Evolutionary conservation across 2,797 vertebrate genomes (phyloP).

Genomic region (Pseudochaenichthys georgianus): DNA sequence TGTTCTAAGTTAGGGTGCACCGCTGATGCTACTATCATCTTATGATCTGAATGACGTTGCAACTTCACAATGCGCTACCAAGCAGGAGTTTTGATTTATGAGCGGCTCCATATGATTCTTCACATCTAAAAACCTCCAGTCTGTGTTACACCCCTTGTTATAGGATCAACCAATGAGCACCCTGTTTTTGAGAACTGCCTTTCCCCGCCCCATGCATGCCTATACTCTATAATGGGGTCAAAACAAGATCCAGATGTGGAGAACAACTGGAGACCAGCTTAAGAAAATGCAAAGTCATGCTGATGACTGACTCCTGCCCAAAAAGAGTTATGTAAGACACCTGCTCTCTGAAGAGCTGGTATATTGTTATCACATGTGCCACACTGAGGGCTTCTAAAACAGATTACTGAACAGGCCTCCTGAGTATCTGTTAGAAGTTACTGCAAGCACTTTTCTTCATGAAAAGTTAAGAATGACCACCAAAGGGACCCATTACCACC

Average conservation of each 20-base stretch:
- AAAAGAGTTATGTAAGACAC: conserved; percentile 51
- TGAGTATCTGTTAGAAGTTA: too few species aligned
- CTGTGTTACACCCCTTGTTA: conserved; percentile 4
- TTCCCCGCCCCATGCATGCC: conserved; percentile 16
- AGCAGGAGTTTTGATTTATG: conserved; percentile 20
- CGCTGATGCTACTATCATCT: neutral
- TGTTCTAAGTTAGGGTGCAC: too few species aligned
- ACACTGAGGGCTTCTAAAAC: neutral
- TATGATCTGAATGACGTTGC: neutral
- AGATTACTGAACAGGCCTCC: too few species aligned
- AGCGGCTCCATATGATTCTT: neutral
- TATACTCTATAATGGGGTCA: neutral
- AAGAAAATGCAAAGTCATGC: conserved; percentile 75
- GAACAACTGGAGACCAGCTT: conserved; percentile 17
- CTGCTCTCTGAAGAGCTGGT: conserved; percentile 13
- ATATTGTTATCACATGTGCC: neutral
- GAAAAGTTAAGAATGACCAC: too few species aligned
- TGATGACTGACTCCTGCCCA: conserved; percentile 38
- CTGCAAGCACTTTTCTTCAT: too few species aligned
- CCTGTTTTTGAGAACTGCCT: conserved; percentile 59
- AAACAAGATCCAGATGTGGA: conserved; percentile 80
- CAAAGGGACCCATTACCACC: too few species aligned
- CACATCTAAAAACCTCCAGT: conserved; percentile 10
- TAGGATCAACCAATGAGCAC: conserved; percentile 61
- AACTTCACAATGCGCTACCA: neutral